Base-by-base conservation (phyloP, 2,113 vertebrate genomes). In the Neogale vison region DNA sequence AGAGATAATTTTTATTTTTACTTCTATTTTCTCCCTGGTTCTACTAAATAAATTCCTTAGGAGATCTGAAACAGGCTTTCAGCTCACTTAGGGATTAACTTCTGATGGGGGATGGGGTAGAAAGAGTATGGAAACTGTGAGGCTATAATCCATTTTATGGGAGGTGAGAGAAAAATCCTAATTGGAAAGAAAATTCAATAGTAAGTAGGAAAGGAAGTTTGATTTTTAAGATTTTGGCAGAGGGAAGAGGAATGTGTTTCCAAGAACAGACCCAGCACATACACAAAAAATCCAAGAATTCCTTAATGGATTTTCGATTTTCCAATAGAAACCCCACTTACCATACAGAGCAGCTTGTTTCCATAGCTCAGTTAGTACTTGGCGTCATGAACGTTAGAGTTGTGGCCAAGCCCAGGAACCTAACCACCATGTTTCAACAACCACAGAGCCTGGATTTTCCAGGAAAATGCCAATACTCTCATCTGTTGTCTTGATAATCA, bases 391-490 rank as follows among this genome's bases (percentile, higher is more conserved):
- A 34, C 55, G 69, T 13, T 4, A 63, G 59, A 77, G 34, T 23
- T 79, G 76, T 36, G 71, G 93, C 52, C 59, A 85, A n/a, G 36
- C 26, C 59, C 15, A 88, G 57, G 63, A 88, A 77, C 57, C n/a
- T 45, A 87, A 86, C 23, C 31, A 80, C 81, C 42, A 57, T 0
- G 11, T 74, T 85, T 57, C 65, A 81, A 76, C 9, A 93, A 84
- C 61, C 79, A 65, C 65, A 89, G 59, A 81, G 72, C 24, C 71
- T 55, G 31, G 31, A 77, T 34, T 74, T 57, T 14, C 36, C 47
- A 97, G 61, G 74, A 93, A 97, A 93, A 96, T 17, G 59, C 21
- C 39, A 79, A 57, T 89, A 83, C 95, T 83, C 72, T 86, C 71
- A 88, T 69, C 42, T 79, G n/a, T 8, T 92, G 21, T 61, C 29